Percentiles rank a stretch among this genome's conserved stretches.
These are phyloP conservation scores for Gallinago nigripennis DNA, from an alignment of 2,797 vertebrate genomes.

Conservation along the genomic window DNA sequence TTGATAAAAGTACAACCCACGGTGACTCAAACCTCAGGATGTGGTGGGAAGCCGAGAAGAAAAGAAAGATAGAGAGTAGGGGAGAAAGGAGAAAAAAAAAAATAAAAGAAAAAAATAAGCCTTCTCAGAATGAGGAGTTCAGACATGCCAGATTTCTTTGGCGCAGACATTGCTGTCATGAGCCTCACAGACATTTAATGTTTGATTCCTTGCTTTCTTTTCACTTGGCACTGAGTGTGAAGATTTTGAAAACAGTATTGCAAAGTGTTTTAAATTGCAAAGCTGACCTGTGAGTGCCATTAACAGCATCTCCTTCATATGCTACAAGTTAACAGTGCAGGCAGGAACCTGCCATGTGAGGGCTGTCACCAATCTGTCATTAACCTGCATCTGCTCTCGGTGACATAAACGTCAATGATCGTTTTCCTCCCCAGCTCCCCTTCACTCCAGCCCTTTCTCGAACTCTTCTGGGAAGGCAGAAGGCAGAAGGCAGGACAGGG, in stretches of 20 bases:
- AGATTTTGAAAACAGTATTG: neutral
- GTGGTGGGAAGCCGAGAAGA: neutral
- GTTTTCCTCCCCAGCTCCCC: neutral
- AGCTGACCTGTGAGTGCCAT: neutral
- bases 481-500: neutral
- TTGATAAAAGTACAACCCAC: neutral
- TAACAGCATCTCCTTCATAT: neutral
- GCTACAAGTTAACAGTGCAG: neutral
- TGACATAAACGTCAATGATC: neutral
- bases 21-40: slow-evolving; percentile 24
- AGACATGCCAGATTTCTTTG: slow-evolving; percentile 36
- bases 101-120: neutral
- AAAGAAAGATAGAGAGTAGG: neutral
- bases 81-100: neutral
- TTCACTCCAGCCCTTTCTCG: neutral
- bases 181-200: neutral
- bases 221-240: neutral
- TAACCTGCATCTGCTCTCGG: neutral
- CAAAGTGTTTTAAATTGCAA: neutral
- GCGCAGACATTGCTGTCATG: neutral
- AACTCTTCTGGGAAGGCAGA: neutral
- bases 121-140: slow-evolving; percentile 18
- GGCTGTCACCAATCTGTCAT: slow-evolving; percentile 21
- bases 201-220: slow-evolving; percentile 58
- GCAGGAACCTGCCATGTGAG: neutral